Evolutionary conservation across 2,113 vertebrate species (phyloP).

Genomic region (Solea senegalensis): DNA sequence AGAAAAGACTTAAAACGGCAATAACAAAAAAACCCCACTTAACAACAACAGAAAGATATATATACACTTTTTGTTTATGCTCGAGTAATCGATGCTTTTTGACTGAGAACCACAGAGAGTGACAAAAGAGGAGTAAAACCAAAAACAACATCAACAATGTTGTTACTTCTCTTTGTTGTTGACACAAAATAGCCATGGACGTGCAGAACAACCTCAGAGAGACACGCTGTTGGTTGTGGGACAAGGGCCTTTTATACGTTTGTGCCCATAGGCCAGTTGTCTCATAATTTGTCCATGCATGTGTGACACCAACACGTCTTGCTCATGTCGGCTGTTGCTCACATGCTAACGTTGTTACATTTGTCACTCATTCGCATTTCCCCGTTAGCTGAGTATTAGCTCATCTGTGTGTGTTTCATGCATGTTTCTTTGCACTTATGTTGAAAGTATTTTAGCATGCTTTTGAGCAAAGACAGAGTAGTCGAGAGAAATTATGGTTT

Average conservation of each 20-base stretch:
- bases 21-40: neutral
- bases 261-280: neutral
- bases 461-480: conserved; percentile 36
- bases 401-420: conserved; percentile 3
- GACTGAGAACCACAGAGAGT: too few species aligned
- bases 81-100: too few species aligned
- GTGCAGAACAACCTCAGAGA: too few species aligned
- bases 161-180: too few species aligned
- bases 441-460: conserved; percentile 22
- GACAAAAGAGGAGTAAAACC: too few species aligned
- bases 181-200: too few species aligned
- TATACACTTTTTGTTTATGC: too few species aligned
- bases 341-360: too few species aligned
- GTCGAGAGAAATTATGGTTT: neutral
- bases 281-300: conserved; percentile 4
- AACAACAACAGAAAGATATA: neutral
- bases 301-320: conserved; percentile 16
- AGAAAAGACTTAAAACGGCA: neutral
- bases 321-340: conserved; percentile 18
- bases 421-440: conserved; percentile 28
- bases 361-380: neutral
- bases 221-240: too few species aligned
- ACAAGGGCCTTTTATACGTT: neutral
- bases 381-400: conserved; percentile 29
- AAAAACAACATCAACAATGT: too few species aligned